phyloP scores from a whole-genome alignment of 1,140 invertebrate genomes.

The Magallana angulata region DNA sequence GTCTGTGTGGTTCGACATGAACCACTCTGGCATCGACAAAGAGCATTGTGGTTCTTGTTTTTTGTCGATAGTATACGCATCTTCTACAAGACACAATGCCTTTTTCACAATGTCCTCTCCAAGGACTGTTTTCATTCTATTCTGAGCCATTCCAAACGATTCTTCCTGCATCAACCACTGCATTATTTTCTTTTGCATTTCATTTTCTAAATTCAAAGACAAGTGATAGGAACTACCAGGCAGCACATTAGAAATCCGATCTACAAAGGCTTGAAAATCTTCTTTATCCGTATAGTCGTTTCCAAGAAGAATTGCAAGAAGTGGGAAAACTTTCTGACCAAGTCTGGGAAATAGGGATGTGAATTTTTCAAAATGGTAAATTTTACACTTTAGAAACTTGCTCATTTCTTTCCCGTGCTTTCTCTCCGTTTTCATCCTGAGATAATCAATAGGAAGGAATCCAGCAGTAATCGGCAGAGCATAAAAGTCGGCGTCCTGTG shows the following conservation, averaged over 20 bases:
- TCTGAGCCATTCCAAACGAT: constrained; percentile 67
- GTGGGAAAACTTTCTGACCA: constrained; percentile 85
- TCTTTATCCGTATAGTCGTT: constrained; percentile 86
- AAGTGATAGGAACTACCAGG: constrained; percentile 46
- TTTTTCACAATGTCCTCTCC: constrained; percentile 38
- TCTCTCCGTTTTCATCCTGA: constrained; percentile 78
- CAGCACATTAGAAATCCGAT: not conserved
- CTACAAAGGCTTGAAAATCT: not conserved
- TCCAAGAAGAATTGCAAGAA: constrained; percentile 89
- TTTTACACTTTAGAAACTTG: constrained; percentile 38
- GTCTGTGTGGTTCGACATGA: constrained; percentile 83
- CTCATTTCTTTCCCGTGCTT: constrained; percentile 40
- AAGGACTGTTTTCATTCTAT: constrained; percentile 29
- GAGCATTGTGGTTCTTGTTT: not conserved
- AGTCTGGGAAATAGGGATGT: constrained; percentile 84
- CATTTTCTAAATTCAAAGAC: constrained; percentile 79
- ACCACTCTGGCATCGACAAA: constrained; percentile 82
- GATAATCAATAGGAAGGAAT: constrained; percentile 88
- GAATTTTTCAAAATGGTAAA: constrained; percentile 87
- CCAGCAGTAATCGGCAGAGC: constrained; percentile 86
- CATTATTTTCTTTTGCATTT: constrained; percentile 85
- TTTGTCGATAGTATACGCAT: not conserved
- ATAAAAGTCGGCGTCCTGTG: constrained; percentile 95
- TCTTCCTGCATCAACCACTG: constrained; percentile 87
- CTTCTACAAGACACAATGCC: not conserved